These are phyloP conservation scores for Tokudaia tokunoshimensis DNA, from an alignment of 2,797 vertebrate species.

Conservation along the genomic window DNA sequence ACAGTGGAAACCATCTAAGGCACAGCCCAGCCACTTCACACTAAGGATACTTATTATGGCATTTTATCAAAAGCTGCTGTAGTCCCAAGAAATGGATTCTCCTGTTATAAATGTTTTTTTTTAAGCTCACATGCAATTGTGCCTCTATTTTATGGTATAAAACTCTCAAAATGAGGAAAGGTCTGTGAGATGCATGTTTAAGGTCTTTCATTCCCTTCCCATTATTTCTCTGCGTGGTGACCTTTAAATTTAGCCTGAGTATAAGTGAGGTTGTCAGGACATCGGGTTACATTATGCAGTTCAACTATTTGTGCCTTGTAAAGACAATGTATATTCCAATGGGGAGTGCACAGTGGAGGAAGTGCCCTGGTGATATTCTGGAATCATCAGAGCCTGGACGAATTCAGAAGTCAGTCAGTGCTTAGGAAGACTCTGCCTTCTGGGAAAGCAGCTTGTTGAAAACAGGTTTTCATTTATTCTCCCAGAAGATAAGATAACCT, in stretches of 20 bases:
- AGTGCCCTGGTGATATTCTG: slow-evolving; percentile 7
- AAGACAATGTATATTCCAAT: background rate
- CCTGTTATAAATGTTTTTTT: background rate
- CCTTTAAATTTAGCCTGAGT: slow-evolving; percentile 79
- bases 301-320: slow-evolving; percentile 74
- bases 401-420: slow-evolving; percentile 49
- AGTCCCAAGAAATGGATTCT: slow-evolving; percentile 59
- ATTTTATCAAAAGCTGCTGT: slow-evolving; percentile 19
- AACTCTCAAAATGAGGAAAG: slow-evolving; percentile 50
- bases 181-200: slow-evolving; percentile 49
- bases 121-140: slow-evolving; percentile 24
- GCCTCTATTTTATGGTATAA: slow-evolving; percentile 37
- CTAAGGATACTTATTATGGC: background rate
- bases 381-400: background rate
- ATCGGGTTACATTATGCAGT: slow-evolving; percentile 70
- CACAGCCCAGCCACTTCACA: background rate
- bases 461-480: background rate
- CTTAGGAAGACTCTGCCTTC: slow-evolving; percentile 54
- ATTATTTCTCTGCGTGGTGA: slow-evolving; percentile 58
- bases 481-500: slow-evolving; percentile 55
- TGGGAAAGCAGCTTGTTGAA: slow-evolving; percentile 63
- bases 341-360: background rate
- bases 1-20: background rate
- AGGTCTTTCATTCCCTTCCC: slow-evolving; percentile 68
- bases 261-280: slow-evolving; percentile 79